phyloP scores from a whole-genome alignment of 1,140 invertebrate genomes.

The Calephelis virginiensis region DNA sequence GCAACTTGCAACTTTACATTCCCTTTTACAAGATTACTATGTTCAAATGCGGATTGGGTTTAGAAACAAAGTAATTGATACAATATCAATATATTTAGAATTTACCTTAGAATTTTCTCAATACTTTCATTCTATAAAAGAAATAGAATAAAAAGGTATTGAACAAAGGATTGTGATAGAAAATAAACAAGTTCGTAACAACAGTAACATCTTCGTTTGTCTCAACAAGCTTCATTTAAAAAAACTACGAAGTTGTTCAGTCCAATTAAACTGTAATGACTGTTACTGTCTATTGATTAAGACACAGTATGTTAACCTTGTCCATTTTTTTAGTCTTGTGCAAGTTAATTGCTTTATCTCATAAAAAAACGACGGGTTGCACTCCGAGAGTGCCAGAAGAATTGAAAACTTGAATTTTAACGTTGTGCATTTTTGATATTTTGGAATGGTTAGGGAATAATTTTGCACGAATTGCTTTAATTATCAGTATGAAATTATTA shows the following conservation, averaged over 20 bases:
- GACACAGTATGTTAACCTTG: too few relatives aligned
- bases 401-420: too few relatives aligned
- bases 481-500: too few relatives aligned
- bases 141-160: neutral
- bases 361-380: too few relatives aligned
- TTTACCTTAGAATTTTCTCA: neutral
- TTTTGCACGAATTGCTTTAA: too few relatives aligned
- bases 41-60: slow-evolving; percentile 29
- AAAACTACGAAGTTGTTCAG: neutral
- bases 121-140: neutral
- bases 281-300: too few relatives aligned
- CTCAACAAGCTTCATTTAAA: neutral
- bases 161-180: neutral
- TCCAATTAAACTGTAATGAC: too few relatives aligned
- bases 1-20: slow-evolving; percentile 56
- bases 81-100: slow-evolving; percentile 1
- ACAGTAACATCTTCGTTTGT: neutral
- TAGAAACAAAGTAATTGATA: slow-evolving; percentile 8
- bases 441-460: too few relatives aligned
- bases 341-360: too few relatives aligned
- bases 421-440: too few relatives aligned
- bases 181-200: neutral
- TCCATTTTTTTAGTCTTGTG: too few relatives aligned
- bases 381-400: too few relatives aligned
- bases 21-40: slow-evolving; percentile 48